Conservation (phyloP, 2,888 invertebrate species). For the Panopea generosa region DNA sequence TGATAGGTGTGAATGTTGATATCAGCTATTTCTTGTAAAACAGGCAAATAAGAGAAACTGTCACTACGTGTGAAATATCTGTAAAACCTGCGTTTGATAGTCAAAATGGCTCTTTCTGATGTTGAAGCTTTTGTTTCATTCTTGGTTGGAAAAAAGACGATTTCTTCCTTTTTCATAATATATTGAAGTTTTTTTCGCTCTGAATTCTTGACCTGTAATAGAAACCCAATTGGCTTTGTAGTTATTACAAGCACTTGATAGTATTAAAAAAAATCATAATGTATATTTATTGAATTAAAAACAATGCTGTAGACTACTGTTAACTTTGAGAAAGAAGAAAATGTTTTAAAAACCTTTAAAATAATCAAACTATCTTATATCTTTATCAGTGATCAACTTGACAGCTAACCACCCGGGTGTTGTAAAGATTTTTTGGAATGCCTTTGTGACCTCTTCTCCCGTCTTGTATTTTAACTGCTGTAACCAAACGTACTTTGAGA, state of each 20-base stretch:
- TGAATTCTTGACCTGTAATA: conserved; percentile 51
- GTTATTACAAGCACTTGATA: too few species aligned
- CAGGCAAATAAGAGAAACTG: conserved; percentile 11
- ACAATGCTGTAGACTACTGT: too few species aligned
- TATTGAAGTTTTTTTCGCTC: conserved; percentile 30
- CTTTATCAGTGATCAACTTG: conserved; percentile 22
- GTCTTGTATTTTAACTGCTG: conserved; percentile 12
- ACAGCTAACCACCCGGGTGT: background rate
- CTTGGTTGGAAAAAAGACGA: conserved; percentile 44
- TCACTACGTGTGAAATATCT: conserved; percentile 24
- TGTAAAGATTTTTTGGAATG: conserved; percentile 11
- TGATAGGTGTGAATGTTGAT: conserved; percentile 30
- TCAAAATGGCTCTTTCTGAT: too few species aligned
- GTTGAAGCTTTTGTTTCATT: conserved; percentile 53
- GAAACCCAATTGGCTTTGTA: conserved; percentile 25
- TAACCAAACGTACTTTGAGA: conserved; percentile 20
- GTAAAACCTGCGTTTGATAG: conserved; percentile 39
- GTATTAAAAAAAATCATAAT: too few species aligned
- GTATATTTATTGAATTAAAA: too few species aligned
- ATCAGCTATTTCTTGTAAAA: conserved; percentile 27
- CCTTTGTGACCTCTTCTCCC: conserved; percentile 7
- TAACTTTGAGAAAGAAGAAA: too few species aligned
- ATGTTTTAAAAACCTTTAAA: too few species aligned
- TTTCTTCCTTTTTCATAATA: conserved; percentile 18
- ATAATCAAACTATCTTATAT: conserved; percentile 16